Conservation (phyloP, 2,888 invertebrate species). For the Melanargia galathea region DNA sequence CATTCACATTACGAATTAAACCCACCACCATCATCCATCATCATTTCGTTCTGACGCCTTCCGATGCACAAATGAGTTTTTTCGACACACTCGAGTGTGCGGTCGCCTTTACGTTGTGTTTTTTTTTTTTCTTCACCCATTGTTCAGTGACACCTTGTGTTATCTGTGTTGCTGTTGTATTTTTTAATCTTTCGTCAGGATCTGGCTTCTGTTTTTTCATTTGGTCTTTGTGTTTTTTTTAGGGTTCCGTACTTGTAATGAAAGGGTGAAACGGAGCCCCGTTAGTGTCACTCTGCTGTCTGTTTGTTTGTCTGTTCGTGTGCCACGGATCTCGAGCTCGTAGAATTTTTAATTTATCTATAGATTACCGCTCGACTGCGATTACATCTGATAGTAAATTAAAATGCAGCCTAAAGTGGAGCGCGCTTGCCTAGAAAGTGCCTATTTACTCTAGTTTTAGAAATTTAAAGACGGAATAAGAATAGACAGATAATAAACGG, state of each 20-base stretch:
- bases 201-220: slow-evolving; percentile 28
- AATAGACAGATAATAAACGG: too few species aligned
- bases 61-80: slow-evolving; percentile 59
- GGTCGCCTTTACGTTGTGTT: slow-evolving; percentile 47
- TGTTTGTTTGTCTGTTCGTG: too few species aligned
- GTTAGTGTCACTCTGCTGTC: too few species aligned
- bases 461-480: too few species aligned
- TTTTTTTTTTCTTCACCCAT: slow-evolving; percentile 41
- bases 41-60: slow-evolving; percentile 59
- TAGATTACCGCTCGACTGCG: too few species aligned
- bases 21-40: slow-evolving; percentile 55
- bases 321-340: too few species aligned
- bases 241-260: background rate
- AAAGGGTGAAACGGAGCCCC: too few species aligned
- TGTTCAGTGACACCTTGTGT: slow-evolving; percentile 39
- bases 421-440: too few species aligned
- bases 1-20: slow-evolving; percentile 49
- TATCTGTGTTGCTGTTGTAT: slow-evolving; percentile 31
- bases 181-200: slow-evolving; percentile 22
- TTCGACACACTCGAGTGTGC: slow-evolving; percentile 53
- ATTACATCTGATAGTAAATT: too few species aligned
- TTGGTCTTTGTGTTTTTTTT: background rate
- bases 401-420: too few species aligned
- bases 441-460: too few species aligned
- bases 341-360: too few species aligned